Conservation (phyloP, 2,888 invertebrate species). For the Cinara cedri region DNA sequence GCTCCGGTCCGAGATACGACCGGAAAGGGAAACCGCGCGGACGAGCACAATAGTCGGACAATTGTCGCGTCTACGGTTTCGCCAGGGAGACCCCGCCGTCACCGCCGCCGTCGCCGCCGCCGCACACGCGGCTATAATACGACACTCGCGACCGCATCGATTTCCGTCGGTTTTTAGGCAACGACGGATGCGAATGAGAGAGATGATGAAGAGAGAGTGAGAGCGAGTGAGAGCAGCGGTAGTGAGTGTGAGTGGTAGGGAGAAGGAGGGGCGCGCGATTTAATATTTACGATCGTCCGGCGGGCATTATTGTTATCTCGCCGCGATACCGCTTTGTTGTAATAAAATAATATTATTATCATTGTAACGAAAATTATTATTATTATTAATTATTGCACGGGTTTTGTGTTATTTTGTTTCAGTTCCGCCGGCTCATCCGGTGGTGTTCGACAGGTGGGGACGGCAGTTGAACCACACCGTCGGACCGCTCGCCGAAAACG, state of each 20-base stretch:
- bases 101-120: not conserved
- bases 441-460: conserved; percentile 84
- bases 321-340: not conserved
- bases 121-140: conserved; percentile 15
- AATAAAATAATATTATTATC: too few relatives aligned
- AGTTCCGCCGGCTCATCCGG: conserved; percentile 88
- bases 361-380: not conserved
- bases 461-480: conserved; percentile 80
- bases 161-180: conserved; percentile 28
- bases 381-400: conserved; percentile 6
- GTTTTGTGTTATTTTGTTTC: conserved; percentile 64
- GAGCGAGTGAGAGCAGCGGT: too few relatives aligned
- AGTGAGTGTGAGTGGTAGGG: too few relatives aligned
- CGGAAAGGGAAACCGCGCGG: conserved; percentile 54
- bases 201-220: not conserved
- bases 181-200: too few relatives aligned
- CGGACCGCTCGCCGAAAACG: conserved; percentile 85
- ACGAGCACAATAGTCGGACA: conserved; percentile 47
- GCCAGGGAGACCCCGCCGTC: not conserved
- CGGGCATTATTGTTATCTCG: not conserved
- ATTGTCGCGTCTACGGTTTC: conserved; percentile 40
- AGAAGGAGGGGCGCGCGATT: not conserved
- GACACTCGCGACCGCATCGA: conserved; percentile 41
- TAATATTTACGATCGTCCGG: conserved; percentile 40
- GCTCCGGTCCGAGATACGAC: conserved; percentile 52